Conservation (phyloP, 2,113 vertebrate genomes). For the Montifringilla adamsi region DNA sequence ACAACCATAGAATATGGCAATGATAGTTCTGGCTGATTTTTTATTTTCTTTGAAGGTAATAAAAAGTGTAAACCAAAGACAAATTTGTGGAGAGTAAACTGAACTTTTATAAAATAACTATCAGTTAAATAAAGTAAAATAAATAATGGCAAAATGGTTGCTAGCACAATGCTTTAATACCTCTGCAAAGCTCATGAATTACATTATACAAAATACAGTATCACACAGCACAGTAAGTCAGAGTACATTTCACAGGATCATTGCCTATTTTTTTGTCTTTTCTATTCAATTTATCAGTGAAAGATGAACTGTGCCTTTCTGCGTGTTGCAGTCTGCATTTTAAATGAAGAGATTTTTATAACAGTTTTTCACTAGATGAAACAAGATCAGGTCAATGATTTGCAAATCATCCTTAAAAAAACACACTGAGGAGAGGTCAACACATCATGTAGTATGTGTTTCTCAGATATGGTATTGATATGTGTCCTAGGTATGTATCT, state of each 20-base stretch:
- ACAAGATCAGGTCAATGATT: not conserved
- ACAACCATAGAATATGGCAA: not conserved
- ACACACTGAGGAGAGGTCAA: not conserved
- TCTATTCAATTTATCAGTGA: slow-evolving; percentile 18
- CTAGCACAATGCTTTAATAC: not conserved
- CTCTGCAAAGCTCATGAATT: slow-evolving; percentile 15
- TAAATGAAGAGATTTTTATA: not conserved
- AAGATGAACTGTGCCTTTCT: not conserved
- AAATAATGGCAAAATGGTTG: not conserved
- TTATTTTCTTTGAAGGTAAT: not conserved
- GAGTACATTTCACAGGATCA: slow-evolving; percentile 3
- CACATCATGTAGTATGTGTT: not conserved
- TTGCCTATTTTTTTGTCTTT: not conserved
- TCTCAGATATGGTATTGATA: not conserved
- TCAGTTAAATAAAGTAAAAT: not conserved
- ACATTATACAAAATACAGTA: not conserved
- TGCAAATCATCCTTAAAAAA: not conserved
- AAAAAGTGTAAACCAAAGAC: not conserved
- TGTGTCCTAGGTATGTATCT: not conserved
- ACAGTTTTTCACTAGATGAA: not conserved
- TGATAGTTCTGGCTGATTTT: not conserved
- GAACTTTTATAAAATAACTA: not conserved
- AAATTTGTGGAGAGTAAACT: not conserved
- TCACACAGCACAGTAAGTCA: not conserved
- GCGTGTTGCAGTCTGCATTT: not conserved